Base-by-base conservation (phyloP, 2,888 invertebrate species). In the Itoplectis maculator region DNA sequence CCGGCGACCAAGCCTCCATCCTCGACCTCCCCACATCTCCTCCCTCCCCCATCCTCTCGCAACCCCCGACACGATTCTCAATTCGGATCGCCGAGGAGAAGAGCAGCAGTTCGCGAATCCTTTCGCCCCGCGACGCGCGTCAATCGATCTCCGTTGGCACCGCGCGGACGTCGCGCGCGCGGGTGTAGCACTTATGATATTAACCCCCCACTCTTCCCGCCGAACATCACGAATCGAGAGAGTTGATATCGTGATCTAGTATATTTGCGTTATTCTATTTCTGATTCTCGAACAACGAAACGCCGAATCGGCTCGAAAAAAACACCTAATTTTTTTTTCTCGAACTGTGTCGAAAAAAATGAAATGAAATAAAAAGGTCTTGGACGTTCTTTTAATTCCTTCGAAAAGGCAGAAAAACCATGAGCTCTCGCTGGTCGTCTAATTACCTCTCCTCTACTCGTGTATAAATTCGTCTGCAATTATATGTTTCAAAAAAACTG, bases 141-240 rank as follows among this genome's bases (percentile, higher is more conserved):
- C 83, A 80, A 83, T 83, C 80, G 83, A 83, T 83, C 83, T 83
- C 80, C 65, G 83, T 80, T 83, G 83, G 80, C 80, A 80, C 80
- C 73, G 66, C 49, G 47, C 72, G n/a, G n/a, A 83, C 76, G 73
- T 83, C 77, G 83, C 54, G 76, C 59, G 77, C 77, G 83, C 54
- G 76, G 66, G 77, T 77, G 65, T 77, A 80, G 77, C 83, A 83
- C 83, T 83, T 69, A 80, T 83, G 80, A 83, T 77, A 83, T 83
- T 80, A 83, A 83, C n/a, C 72, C 23, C 65, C 74, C 61, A 56
- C 70, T 23, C 13, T 54, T 11, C 23, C 3, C 1, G 23, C 54
- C 9, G 23, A 23, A 23, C 0, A 54, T 54, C 23, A 2, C 54
- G 5, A 54, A 4, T 23, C 13, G 20, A 51, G 20, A 51, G 51